These are phyloP conservation scores for Babylonia areolata DNA, from an alignment of 1,140 invertebrate genomes.

Conservation along the genomic window DNA sequence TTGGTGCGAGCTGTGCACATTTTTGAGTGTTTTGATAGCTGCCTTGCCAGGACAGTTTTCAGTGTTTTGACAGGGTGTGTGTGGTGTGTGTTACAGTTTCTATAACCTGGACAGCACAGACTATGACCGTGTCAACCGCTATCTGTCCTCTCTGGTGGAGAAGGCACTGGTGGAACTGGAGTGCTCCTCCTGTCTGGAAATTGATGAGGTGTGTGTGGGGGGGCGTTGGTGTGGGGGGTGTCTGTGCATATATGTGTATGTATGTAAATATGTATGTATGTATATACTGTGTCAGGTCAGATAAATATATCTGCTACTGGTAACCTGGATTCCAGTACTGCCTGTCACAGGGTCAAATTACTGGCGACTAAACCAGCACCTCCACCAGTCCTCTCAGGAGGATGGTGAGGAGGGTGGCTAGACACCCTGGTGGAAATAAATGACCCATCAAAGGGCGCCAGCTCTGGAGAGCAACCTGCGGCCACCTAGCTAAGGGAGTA, in stretches of 20 bases:
- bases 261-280: neutral
- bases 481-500: too few species aligned
- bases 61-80: neutral
- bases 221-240: neutral
- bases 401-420: too few species aligned
- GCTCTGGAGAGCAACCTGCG: too few species aligned
- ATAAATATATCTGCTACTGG: too few species aligned
- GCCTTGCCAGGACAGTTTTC: too few species aligned
- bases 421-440: too few species aligned
- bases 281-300: neutral
- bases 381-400: too few species aligned
- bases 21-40: neutral
- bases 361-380: too few species aligned
- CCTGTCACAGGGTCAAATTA: too few species aligned
- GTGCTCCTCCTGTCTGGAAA: slow-evolving; percentile 85
- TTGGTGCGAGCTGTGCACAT: neutral
- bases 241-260: neutral
- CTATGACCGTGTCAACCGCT: slow-evolving; percentile 82
- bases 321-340: too few species aligned
- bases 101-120: slow-evolving; percentile 90
- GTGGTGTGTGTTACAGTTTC: slow-evolving; percentile 77
- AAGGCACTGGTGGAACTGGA: slow-evolving; percentile 84
- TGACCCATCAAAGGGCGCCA: too few species aligned
- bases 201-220: slow-evolving; percentile 76
- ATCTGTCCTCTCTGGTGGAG: slow-evolving; percentile 84